Evolutionary conservation across 2,888 invertebrate genomes (phyloP), one percentile per base, ranked within the genome.

Genomic region (Oxycera nigricornis): DNA sequence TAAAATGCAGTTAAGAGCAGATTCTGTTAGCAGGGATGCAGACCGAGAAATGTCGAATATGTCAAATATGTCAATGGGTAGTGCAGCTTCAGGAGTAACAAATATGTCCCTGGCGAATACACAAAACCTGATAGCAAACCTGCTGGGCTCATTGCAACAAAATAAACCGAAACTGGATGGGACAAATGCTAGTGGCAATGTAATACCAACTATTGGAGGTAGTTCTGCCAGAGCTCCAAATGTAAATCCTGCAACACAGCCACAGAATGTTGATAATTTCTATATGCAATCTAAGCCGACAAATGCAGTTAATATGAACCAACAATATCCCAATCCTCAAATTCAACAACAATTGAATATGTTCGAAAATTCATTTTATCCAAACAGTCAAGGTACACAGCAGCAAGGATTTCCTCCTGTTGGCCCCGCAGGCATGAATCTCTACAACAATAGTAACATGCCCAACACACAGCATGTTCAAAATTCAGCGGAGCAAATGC

Each of bases 71-170:
- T 80, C 81, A 41, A 81, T 82, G 52, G 78, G 79, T 57, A 85
- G 86, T 75, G 84, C 86, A 22, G 72, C 52, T 22, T 70, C 78
- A 4, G 65, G 74, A 52, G 20, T 73, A 1, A 74, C 75, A 14
- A 83, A 83, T 39, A 82, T 85, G 6, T 86, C 87, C 70, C 78
- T 89, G 30, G 86, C 86, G 35, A 89, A 89, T 77, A 90, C 90
- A 0, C 89, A 90, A 79, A 87, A 87, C 65, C 81, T 90, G 2
- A 90, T 91, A 76, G 90, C 90, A 0, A 90, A 89, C 80, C 85
- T 91, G 20, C 90, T 91, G 90, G 89, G 88, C 24, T 88, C 88
- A 22, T 79, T 88, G 35, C 86, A 87, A 9, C 86, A 86, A 73
- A 83, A 80, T 61, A 76, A 22, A 3, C 41, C 65, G 14, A 65